phyloP scores from a whole-genome alignment of 2,888 invertebrate genomes.

The Pristionchus arcanus region DNA sequence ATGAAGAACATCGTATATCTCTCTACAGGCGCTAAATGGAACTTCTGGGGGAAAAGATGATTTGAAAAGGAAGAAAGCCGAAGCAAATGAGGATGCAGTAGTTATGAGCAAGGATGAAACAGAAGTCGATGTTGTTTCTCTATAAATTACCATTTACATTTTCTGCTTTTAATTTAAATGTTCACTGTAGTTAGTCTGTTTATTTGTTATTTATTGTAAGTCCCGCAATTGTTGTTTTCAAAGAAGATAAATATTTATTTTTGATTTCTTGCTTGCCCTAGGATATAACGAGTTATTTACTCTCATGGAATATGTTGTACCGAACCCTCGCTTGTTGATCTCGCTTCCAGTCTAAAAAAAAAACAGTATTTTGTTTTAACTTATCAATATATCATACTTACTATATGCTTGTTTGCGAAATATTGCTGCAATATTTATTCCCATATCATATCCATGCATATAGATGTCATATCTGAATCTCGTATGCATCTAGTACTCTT shows the following conservation, averaged over 20 bases:
- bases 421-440: no score
- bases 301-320: background rate
- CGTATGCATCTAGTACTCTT: no score
- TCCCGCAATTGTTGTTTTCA: background rate
- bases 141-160: background rate
- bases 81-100: background rate
- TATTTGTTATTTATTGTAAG: background rate
- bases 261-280: background rate
- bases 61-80: background rate
- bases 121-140: slow-evolving; percentile 36
- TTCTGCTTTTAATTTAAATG: background rate
- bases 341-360: no score
- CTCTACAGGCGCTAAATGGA: background rate
- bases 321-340: no score
- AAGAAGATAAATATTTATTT: background rate
- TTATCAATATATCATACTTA: no score
- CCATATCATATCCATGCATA: no score
- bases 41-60: background rate
- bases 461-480: no score
- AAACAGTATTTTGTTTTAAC: no score
- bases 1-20: background rate
- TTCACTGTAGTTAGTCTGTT: background rate
- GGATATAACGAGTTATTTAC: background rate
- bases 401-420: no score
- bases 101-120: background rate